Evolutionary conservation across 2,113 vertebrate genomes (phyloP), one percentile per base, ranked within the genome.

Genomic region (Nicator chloris): DNA sequence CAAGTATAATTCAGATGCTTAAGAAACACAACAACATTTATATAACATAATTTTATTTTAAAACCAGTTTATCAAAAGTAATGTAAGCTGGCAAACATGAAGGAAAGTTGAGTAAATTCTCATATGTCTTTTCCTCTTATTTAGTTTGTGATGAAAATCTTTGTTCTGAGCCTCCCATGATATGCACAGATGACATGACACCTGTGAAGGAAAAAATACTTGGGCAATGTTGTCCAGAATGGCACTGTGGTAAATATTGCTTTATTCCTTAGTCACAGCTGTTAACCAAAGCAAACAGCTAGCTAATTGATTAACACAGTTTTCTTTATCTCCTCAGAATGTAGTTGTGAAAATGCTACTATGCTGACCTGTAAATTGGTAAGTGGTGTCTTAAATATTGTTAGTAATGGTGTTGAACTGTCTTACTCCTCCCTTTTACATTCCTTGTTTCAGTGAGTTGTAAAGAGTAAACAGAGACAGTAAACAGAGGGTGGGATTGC

Each of bases 141-240:
- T 65, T 97, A 99, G 99, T 99, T 72, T 99, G 99, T 64, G 99
- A 99, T 78, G 98, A 98, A 90, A 98, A 97, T 94, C 98, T 99
- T 92, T 99, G 99, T 90, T 97, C 98, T 71, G 87, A 96, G 63
- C 97, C 99, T 91, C 71, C 97, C 59, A 73, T 98, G 82, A 98
- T 92, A 61, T 99, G 99, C 96, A 97, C 98, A 87, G 94, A 97
- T 93, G 99, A 99, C 77, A 99, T 97, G 93, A 96, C 95, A 50
- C 96, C 98, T 96, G 96, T 99, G 82, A 98, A 98, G 96, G 97
- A 98, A 91, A 96, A 96, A 75, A 28, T 98, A 47, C 97, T 98
- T 18, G 99, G 97, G 20, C 97, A 97, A 39, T 99, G 99, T 96
- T 99, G 99, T 93, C 99, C 99, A 8, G 97, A 98, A 66, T 98